These are phyloP conservation scores for Acanthoscelides obtectus DNA, from an alignment of 2,888 invertebrate genomes.

Conservation along the genomic window DNA sequence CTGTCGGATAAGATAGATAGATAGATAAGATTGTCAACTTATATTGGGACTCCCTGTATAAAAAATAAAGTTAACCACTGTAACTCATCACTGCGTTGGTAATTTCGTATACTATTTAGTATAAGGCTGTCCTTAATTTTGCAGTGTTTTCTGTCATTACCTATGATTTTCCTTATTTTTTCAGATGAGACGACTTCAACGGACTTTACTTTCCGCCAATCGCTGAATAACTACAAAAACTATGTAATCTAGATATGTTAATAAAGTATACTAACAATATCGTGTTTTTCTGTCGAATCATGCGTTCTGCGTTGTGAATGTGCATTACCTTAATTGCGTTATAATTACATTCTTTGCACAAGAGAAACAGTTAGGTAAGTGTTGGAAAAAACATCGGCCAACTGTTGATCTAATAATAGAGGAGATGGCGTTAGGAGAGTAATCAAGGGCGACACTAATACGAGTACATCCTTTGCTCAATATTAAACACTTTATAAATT, in stretches of 20 bases:
- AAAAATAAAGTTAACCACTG: no score
- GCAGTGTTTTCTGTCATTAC: no score
- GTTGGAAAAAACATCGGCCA: not conserved
- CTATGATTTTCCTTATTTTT: no score
- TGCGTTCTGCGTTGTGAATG: not conserved
- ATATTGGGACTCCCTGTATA: no score
- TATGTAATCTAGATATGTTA: slow-evolving; percentile 30
- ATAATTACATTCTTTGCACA: not conserved
- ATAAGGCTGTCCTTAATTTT: no score
- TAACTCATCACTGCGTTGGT: no score
- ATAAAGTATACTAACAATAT: slow-evolving; percentile 1
- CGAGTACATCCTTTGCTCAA: no score
- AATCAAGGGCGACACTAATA: no score
- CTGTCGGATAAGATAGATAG: no score
- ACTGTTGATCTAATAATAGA: not conserved
- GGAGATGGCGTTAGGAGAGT: not conserved
- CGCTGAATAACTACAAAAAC: slow-evolving; percentile 34
- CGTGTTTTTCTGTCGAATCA: not conserved
- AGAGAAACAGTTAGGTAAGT: not conserved
- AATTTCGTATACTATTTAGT: no score
- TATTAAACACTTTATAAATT: no score
- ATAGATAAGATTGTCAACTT: no score
- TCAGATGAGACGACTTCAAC: slow-evolving; percentile 51
- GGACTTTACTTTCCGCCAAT: slow-evolving; percentile 44
- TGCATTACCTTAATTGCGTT: not conserved